phyloP scores from a whole-genome alignment of 1,140 invertebrate species.

The Elysia chlorotica region DNA sequence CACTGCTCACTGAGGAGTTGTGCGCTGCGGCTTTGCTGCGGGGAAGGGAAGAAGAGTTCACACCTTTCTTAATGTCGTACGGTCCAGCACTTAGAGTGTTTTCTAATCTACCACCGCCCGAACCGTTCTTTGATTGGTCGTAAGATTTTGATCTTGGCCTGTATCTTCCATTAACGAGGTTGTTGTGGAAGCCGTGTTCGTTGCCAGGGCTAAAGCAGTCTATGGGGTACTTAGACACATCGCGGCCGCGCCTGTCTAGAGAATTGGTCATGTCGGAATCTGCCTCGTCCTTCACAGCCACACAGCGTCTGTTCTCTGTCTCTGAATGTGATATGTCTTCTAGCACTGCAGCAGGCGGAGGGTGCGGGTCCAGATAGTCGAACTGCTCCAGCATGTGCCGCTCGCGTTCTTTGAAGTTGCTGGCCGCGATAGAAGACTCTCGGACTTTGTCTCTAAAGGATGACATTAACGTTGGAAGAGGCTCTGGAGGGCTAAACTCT shows the following conservation, averaged over 20 bases:
- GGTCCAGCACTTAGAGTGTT: too few species aligned
- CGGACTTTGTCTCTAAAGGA: conserved; percentile 35
- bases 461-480: conserved; percentile 31
- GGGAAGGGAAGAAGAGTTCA: neutral
- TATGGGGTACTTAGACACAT: too few species aligned
- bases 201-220: conserved; percentile 7
- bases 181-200: neutral
- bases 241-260: neutral
- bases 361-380: conserved; percentile 5
- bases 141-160: too few species aligned
- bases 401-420: conserved; percentile 28
- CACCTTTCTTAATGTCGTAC: neutral
- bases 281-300: neutral
- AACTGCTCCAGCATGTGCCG: conserved; percentile 24
- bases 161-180: neutral
- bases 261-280: neutral
- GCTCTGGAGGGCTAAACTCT: conserved; percentile 6
- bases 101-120: neutral
- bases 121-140: neutral
- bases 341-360: conserved; percentile 5
- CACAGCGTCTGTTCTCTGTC: conserved; percentile 11
- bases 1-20: neutral
- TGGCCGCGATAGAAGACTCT: conserved; percentile 31
- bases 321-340: too few species aligned
- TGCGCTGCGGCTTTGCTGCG: neutral